Conservation (phyloP, 2,888 invertebrate genomes). For the Leptopilina syphax region DNA sequence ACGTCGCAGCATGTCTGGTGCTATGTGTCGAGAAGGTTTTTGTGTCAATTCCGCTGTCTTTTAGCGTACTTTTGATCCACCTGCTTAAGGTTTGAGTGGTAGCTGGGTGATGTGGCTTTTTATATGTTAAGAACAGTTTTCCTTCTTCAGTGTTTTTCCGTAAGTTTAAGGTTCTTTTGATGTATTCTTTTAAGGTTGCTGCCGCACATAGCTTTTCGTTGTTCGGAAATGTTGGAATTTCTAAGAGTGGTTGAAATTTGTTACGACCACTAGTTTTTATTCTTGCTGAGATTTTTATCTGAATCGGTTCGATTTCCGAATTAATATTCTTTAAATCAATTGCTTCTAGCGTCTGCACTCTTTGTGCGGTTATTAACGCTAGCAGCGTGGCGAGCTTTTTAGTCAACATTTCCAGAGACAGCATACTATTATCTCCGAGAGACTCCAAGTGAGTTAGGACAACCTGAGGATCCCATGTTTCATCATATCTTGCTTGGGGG, state of each 20-base stretch:
- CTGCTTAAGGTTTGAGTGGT: constrained; percentile 22
- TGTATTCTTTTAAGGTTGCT: background rate
- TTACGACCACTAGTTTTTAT: constrained; percentile 20
- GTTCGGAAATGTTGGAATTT: background rate
- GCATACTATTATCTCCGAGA: background rate
- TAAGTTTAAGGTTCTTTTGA: background rate
- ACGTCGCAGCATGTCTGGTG: constrained; percentile 37
- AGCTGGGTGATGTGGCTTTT: constrained; percentile 11
- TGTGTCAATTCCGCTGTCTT: background rate
- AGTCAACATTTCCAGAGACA: background rate
- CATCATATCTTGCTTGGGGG: background rate
- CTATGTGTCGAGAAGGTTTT: constrained; percentile 26
- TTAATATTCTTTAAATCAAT: constrained; percentile 19
- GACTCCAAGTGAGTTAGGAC: background rate
- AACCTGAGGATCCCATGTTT: background rate
- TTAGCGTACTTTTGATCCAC: constrained; percentile 17
- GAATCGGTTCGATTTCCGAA: background rate
- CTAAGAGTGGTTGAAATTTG: background rate
- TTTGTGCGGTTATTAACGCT: constrained; percentile 24
- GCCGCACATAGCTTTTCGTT: background rate
- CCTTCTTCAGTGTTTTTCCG: too few relatives aligned
- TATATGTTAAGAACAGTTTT: constrained; percentile 8
- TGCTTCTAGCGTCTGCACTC: constrained; percentile 7
- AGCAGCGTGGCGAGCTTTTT: constrained; percentile 15
- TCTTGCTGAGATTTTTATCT: background rate